Base-by-base conservation (phyloP, 2,888 invertebrate species). In the Trachelus tabidus region DNA sequence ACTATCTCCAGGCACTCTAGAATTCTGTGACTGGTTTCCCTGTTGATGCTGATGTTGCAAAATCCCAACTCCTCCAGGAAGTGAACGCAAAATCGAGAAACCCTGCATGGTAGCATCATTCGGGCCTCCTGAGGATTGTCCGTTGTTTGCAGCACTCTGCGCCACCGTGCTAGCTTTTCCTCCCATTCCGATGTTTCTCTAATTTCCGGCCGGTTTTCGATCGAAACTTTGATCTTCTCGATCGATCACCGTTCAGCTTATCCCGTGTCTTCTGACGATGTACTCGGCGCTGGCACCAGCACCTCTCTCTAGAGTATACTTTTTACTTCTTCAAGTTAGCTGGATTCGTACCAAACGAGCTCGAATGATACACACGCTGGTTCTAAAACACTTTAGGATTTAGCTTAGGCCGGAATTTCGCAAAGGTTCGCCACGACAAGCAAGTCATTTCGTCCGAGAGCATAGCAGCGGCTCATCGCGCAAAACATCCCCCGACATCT, bases 91-190 rank as follows among this genome's bases (percentile, higher is more conserved):
- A 90, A 96, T 91, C 87, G 95, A 95, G 87, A 95, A 95, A 80
- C 93, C 92, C 83, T 89, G 95, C 94, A 88, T 94, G 88, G 88
- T 92, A 87, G 85, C 93, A 92, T 85, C 94, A 92, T 89, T 95
- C 94, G 92, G 95, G 94, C 91, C 94, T 81, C 94, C 95, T 77
- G 96, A 96, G 92, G 96, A 96, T 89, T 95, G 95, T 88, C 95
- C 95, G 91, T 94, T 95, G 82, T 89, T 89, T 81, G 88, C 86
- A 79, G 89, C 83, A 82, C 90, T 89, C 85, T 91, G 90, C 83
- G 90, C 89, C 86, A 96, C 95, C 85, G 96, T 96, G 92, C 96
- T 96, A 89, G 96, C 94, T 93, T 96, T 96, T 91, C 96, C 96
- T 93, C 96, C 96, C 96, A 97, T 97, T 82, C 83, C 86, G 80